Evolutionary conservation across 2,113 vertebrate species (phyloP).

Genomic region (Donacobius atricapilla): DNA sequence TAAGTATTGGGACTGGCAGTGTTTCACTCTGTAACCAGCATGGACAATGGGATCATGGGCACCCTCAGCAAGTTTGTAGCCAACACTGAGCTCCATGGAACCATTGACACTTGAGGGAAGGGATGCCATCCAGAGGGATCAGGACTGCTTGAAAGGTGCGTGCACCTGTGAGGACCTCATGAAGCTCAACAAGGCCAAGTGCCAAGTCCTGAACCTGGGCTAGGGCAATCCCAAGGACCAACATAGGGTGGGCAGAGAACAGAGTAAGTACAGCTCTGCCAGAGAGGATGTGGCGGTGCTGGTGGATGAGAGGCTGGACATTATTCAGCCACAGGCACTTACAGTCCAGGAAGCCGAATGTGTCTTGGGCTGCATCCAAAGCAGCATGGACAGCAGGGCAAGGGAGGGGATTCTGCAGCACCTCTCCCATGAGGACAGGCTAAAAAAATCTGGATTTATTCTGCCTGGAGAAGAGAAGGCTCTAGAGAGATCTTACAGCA

Average conservation of each 20-base stretch:
- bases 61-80: neutral
- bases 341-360: neutral
- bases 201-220: neutral
- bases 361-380: neutral
- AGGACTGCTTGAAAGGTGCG: neutral
- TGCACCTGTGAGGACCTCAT: too few relatives aligned
- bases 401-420: neutral
- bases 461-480: neutral
- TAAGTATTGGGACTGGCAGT: neutral
- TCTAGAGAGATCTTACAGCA: neutral
- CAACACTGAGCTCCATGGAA: neutral
- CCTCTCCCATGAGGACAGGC: rapidly evolving
- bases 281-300: rapidly evolving
- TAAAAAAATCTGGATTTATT: neutral
- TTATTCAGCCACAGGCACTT: rapidly evolving
- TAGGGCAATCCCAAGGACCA: neutral
- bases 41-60: neutral
- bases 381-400: rapidly evolving
- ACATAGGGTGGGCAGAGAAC: too few relatives aligned
- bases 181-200: neutral
- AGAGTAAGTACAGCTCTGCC: neutral
- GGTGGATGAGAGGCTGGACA: neutral
- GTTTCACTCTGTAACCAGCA: neutral
- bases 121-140: neutral
- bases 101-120: rapidly evolving